Conservation (phyloP, 2,113 vertebrate species). For the Gobius niger region DNA sequence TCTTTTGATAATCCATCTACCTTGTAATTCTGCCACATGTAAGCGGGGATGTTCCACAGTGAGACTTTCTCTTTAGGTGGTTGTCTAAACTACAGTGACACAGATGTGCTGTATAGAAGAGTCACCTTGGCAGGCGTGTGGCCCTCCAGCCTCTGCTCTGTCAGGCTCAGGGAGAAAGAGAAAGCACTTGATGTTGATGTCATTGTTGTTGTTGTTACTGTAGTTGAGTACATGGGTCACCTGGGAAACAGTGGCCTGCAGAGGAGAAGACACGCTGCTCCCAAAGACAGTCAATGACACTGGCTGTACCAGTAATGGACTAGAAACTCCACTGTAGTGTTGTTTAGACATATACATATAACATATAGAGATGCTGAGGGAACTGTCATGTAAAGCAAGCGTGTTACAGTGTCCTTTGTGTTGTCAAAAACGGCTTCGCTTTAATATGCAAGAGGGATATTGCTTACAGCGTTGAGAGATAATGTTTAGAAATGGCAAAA, state of each 20-base stretch:
- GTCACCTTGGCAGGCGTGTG: constrained; percentile 53
- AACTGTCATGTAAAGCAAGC: too few relatives aligned
- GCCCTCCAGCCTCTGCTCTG: constrained; percentile 45
- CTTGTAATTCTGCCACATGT: too few relatives aligned
- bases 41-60: not conserved
- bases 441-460: too few relatives aligned
- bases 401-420: too few relatives aligned
- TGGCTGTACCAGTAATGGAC: constrained; percentile 16
- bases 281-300: constrained; percentile 61
- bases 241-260: constrained; percentile 40
- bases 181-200: constrained; percentile 40
- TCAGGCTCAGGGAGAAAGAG: constrained; percentile 36
- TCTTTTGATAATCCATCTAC: too few relatives aligned
- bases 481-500: too few relatives aligned
- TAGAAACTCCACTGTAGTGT: not conserved
- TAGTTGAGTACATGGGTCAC: constrained; percentile 47
- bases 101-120: constrained; percentile 13
- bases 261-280: constrained; percentile 37
- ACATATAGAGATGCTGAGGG: too few relatives aligned
- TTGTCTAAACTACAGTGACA: not conserved
- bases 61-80: not conserved
- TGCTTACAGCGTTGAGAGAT: too few relatives aligned
- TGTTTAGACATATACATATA: too few relatives aligned
- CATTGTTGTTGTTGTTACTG: constrained; percentile 40
- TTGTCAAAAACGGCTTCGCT: too few relatives aligned